Evolutionary conservation across 30 jellyfish, hydroid and myxozoan genomes (phyloP).

Genomic region (Turritopsis dohrnii): DNA sequence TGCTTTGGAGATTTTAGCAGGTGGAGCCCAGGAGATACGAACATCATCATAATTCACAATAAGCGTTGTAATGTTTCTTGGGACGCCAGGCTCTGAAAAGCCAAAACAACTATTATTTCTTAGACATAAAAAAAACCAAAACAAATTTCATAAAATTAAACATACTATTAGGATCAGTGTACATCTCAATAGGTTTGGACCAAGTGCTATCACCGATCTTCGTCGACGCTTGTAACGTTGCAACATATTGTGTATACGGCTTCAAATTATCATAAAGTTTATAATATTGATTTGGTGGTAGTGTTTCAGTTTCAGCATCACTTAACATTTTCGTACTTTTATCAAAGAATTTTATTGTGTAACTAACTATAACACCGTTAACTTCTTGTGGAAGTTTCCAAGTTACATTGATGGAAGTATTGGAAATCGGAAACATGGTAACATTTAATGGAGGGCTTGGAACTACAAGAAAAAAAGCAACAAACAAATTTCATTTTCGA

Average conservation of each 20-base stretch:
- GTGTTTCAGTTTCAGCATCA: conserved; percentile 23
- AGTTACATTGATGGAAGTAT: conserved; percentile 23
- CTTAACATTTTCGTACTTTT: conserved; percentile 16
- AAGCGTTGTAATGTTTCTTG: conserved; percentile 35
- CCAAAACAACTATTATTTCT: not conserved
- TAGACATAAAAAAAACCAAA: not conserved
- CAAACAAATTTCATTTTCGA: too few relatives aligned
- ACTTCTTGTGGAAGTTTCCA: conserved; percentile 55
- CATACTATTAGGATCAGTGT: conserved; percentile 59
- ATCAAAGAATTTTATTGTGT: conserved; percentile 46
- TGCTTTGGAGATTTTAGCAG: conserved; percentile 38
- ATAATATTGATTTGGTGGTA: not conserved
- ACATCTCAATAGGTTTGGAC: conserved; percentile 28
- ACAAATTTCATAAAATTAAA: not conserved
- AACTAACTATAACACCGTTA: conserved; percentile 60
- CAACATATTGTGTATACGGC: conserved; percentile 47
- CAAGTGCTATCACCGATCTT: conserved; percentile 66
- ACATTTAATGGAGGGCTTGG: conserved; percentile 56
- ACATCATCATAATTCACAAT: conserved; percentile 33
- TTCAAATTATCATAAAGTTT: conserved; percentile 18
- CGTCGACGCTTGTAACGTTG: conserved; percentile 51
- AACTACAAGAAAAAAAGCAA: conserved; percentile 22
- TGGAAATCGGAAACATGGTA: not conserved
- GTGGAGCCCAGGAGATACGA: conserved; percentile 50
- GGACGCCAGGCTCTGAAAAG: conserved; percentile 79